These are phyloP conservation scores for Ctenosaura bakeri DNA, from an alignment of 2,797 vertebrate species.

Conservation along the genomic window DNA sequence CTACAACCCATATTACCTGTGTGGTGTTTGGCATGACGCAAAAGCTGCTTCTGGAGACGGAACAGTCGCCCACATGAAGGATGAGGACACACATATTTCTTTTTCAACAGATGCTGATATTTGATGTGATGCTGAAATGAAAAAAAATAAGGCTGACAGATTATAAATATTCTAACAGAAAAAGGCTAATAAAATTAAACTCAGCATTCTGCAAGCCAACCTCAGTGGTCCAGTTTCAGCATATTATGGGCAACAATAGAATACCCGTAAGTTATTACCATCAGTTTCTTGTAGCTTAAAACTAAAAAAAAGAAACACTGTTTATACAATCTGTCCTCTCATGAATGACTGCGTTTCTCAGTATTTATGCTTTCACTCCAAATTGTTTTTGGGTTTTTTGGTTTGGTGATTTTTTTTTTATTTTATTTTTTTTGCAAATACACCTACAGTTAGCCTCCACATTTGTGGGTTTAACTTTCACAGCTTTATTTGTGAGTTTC, in stretches of 20 bases:
- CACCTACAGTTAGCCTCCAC: no score
- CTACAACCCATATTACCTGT: slow-evolving; percentile 84
- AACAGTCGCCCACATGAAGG: slow-evolving; percentile 96
- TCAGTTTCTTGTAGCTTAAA: neutral
- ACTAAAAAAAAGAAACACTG: neutral
- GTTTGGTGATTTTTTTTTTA: neutral
- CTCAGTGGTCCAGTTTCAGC: neutral
- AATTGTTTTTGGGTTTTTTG: neutral
- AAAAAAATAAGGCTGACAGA: slow-evolving; percentile 18
- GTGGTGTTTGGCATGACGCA: slow-evolving; percentile 97
- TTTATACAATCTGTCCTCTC: neutral
- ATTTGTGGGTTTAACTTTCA: no score
- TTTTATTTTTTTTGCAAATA: neutral
- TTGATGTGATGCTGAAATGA: slow-evolving; percentile 94
- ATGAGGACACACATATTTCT: slow-evolving; percentile 97
- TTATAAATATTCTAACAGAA: neutral
- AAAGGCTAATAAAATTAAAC: neutral
- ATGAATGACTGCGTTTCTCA: neutral
- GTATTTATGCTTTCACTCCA: neutral
- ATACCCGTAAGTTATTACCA: neutral
- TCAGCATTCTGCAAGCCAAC: neutral
- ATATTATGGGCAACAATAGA: neutral
- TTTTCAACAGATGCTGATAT: slow-evolving; percentile 98
- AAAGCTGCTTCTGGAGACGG: slow-evolving; percentile 96
- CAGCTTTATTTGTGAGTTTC: no score